Base-by-base conservation (phyloP, 2,797 vertebrate genomes). In the Acrossocheilus fasciatus region DNA sequence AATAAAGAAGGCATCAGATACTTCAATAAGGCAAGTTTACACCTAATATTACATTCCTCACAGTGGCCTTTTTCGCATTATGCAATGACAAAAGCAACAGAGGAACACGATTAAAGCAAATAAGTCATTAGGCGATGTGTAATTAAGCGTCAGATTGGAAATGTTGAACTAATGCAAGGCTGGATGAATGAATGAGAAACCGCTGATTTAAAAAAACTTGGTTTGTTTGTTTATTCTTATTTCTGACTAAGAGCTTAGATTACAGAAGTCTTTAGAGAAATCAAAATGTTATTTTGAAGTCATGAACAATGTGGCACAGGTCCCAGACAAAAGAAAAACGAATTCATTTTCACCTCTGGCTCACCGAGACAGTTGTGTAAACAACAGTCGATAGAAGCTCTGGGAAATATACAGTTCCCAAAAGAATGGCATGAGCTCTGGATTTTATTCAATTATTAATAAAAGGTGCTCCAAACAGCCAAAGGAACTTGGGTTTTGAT, bases 271-370 rank as follows among this genome's bases (percentile, higher is more conserved):
- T 77, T 78, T 70, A 66, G 52, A 54, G 81, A 52, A 86, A 84
- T 84, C 59, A 50, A 70, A 80, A 74, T 84, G 47, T 81, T 80
- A 80, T 74, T 84, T 84, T n/a, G 17, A 80, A 66, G 81, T 41
- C 54, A 41, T 59, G 66, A 73, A 64, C 64, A 73, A 70, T 41
- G 41, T 72, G 47, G 47, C 39, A 39, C 64, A 64, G 78, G n/a
- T 66, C 20, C 81, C 43, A 80, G 77, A 87, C 59, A 74, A 84
- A 73, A 80, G 30, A 59, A 14, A 72, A 73, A 64, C 26, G 0
- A 72, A 81, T 86, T 79, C 54, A 81, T 81, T 86, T 74, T 75
- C 68, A 81, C 69, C 78, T 86, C 78, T 74, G 54, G 30, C 68
- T 84, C 39, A 7, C 50, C 2, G 50, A 83, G 81, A 72, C 73